These are phyloP conservation scores for Pipistrellus pipistrellus DNA, from an alignment of 2,797 vertebrate genomes.

Conservation along the genomic window DNA sequence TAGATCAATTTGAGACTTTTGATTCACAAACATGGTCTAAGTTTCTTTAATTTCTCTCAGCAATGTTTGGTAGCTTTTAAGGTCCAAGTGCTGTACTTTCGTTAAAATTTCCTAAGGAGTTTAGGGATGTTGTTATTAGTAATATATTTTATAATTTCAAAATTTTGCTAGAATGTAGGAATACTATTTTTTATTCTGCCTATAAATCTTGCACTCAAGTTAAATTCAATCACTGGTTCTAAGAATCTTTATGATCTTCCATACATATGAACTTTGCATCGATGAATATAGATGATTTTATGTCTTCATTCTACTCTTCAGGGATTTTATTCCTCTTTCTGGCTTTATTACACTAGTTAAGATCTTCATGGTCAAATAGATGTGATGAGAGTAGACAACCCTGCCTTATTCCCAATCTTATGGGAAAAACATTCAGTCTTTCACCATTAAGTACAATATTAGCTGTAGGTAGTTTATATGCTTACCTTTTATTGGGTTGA, in stretches of 20 bases:
- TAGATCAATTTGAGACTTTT: background rate
- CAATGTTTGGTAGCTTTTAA: background rate
- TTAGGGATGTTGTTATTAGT: background rate
- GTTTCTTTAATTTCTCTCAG: background rate
- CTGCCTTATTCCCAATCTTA: background rate
- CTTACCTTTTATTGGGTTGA: background rate
- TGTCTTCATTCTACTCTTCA: background rate
- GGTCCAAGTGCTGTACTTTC: background rate
- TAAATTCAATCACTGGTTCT: too few relatives aligned
- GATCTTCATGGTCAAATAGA: background rate
- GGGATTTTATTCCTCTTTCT: background rate
- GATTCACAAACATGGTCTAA: background rate
- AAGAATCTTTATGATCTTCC: too few relatives aligned
- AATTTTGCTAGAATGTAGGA: background rate
- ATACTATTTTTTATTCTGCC: too few relatives aligned
- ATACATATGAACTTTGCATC: background rate
- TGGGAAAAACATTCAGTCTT: background rate
- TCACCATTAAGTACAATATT: rapidly evolving
- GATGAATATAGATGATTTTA: background rate
- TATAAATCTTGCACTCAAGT: too few relatives aligned
- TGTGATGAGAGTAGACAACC: background rate
- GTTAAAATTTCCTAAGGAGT: background rate
- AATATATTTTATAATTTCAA: background rate
- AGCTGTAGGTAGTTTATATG: background rate
- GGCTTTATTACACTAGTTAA: background rate